Evolutionary conservation across 2,113 vertebrate species (phyloP).

Genomic region (Kryptolebias marmoratus): DNA sequence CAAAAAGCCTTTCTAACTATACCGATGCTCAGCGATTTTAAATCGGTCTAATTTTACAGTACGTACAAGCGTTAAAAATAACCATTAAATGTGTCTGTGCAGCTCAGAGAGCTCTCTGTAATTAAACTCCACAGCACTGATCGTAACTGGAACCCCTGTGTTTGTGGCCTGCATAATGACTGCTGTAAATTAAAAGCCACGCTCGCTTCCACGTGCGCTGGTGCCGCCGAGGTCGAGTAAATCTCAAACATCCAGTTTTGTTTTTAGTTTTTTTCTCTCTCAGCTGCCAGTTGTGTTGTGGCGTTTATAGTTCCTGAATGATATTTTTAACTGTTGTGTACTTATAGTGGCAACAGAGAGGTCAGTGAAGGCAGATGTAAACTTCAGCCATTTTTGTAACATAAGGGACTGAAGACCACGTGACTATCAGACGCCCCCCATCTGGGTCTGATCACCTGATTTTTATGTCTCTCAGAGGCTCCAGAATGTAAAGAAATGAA

Average conservation of each 20-base stretch:
- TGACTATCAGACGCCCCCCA: background rate
- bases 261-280: background rate
- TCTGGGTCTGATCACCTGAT: too few species aligned
- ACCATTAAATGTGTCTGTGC: conserved; percentile 45
- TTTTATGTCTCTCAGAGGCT: too few species aligned
- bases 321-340: background rate
- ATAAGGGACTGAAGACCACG: background rate
- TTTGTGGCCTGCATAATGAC: conserved; percentile 5
- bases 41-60: conserved; percentile 46
- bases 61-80: conserved; percentile 57
- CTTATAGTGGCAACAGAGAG: background rate
- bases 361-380: background rate
- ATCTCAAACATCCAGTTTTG: background rate
- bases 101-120: conserved; percentile 40
- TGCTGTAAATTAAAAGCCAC: background rate
- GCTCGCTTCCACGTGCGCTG: conserved; percentile 11
- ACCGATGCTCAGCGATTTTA: conserved; percentile 13
- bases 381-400: background rate
- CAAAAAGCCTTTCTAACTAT: conserved; percentile 10
- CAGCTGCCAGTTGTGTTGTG: background rate
- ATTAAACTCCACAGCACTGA: conserved; percentile 48
- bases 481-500: too few species aligned
- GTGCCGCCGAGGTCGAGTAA: conserved; percentile 12
- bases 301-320: background rate
- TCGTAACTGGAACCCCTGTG: conserved; percentile 34